Evolutionary conservation across 1,140 invertebrate species (phyloP), one percentile per base, ranked within the genome.

Genomic region (Lerema accius): DNA sequence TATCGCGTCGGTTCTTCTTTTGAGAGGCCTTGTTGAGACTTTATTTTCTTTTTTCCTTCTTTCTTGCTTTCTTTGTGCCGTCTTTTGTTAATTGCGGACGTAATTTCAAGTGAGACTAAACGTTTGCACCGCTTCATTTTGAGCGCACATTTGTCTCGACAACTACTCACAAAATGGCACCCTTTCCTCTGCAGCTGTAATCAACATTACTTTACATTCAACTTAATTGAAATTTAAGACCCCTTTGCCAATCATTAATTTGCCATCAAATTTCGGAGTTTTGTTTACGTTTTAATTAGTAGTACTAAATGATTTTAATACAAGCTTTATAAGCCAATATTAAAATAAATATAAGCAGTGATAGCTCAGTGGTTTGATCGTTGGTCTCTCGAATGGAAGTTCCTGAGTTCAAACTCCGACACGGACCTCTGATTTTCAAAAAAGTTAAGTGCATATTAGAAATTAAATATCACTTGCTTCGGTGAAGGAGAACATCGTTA

Each of bases 21-120:
- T 48, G 56, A 48, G 32, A 39, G 23, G 28, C 15, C 37, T 55
- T 37, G 43, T 14, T 35, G 45, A 59, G 43, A 17, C 32, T 59
- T 59, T 32, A 43, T 40, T 40, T 43, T 43, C 26, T 58, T 58
- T 16, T 48, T 37, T n/a, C n/a, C 17, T 35, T 19, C 42, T 59
- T 45, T 48, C 56, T 48, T 39, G 39, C 7, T 13, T 49, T 48
- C 17, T 49, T 48, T 59, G 45, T 35, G 43, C 40, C 19, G 16
- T 39, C 56, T 45, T 59, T 59, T 59, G 56, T 59, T 59, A 59
- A 59, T 59, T 59, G 56, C 56, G 56, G 16, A 49, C 56, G 17
- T 59, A 59, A 59, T 59, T 59, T 48, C 32, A 59, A 59, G 56
- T 59, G 56, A 59, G 56, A 48, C 16, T 59, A 58, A 46, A 37